Evolutionary conservation across 2,797 vertebrate species (phyloP), one percentile per base, ranked within the genome.

Genomic region (Argyrosomus regius): DNA sequence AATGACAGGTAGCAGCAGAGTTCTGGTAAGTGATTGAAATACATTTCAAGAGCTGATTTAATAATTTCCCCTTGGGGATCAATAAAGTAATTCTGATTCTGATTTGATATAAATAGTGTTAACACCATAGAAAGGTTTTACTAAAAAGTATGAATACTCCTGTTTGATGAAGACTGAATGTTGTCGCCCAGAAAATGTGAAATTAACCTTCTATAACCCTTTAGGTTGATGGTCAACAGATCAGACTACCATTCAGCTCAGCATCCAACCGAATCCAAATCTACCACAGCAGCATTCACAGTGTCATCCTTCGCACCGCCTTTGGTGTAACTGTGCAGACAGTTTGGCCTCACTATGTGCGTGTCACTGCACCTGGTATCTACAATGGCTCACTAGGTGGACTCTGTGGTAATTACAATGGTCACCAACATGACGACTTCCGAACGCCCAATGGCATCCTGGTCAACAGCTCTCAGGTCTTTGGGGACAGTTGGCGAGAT

Each of bases 391-490:
- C 84, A 45, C 77, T 95, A 11, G 89, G 83, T 49, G 93, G 94
- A 41, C 90, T 95, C 17, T 94, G 94, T 72, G 92, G 94, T 12
- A 74, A 95, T 65, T 87, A 91, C 65, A 93, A 92, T 24, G 82
- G 87, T 31, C 18, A 75, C 3, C 67, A 11, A 10, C 5, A 28
- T 0, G 93, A 95, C 6, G 94, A 95, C 9, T 94, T 94, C 64
- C 35, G 13, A 3, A 90, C 81, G 18, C 92, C 88, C 0, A 59
- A 3, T 0, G 92, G 89, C 31, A 24, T 65, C 0, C 61, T 88
- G n/a, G 63, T 88, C 1, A 39, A 58, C 0, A 61, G 78, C 46
- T 45, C 88, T 0, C 82, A 82, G 13, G 35, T 4, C 0, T 95
- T 95, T 76, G 88, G 83, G 1, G 84, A 92, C 66, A 93, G 65